A percentile compares a stretch with the other conserved stretches of the same genome.
phyloP scores from a whole-genome alignment of 2,797 vertebrate species.

The Morelia viridis region DNA sequence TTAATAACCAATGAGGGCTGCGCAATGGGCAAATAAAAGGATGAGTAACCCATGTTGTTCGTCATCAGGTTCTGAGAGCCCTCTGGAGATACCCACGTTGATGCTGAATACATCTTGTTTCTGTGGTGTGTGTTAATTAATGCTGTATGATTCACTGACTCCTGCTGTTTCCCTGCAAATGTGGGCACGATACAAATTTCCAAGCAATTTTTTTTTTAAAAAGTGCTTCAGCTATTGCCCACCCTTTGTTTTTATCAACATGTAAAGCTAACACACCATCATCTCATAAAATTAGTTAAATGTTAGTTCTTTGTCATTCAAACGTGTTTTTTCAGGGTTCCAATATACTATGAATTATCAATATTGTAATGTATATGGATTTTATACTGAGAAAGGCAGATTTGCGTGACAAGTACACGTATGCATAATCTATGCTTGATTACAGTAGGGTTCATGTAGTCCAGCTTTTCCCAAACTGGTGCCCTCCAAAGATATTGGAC shows the following conservation, averaged over 20 bases:
- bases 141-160: conserved; percentile 70
- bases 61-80: conserved; percentile 47
- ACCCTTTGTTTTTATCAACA: conserved; percentile 28
- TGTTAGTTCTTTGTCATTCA: conserved; percentile 15
- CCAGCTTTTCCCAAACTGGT: neutral
- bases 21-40: conserved; percentile 39
- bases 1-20: conserved; percentile 49
- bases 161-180: conserved; percentile 66
- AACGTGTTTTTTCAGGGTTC: conserved; percentile 3
- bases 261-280: conserved; percentile 12
- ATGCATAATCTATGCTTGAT: neutral
- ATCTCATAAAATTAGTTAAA: conserved; percentile 20
- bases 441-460: neutral
- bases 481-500: neutral
- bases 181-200: conserved; percentile 60
- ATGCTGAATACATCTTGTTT: conserved; percentile 69
- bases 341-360: neutral
- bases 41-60: conserved; percentile 58
- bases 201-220: conserved; percentile 41
- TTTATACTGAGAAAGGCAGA: neutral
- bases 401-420: neutral
- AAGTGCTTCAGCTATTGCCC: conserved; percentile 44
- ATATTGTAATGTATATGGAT: neutral
- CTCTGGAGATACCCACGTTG: conserved; percentile 61
- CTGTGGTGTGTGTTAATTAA: conserved; percentile 69